Conservation (phyloP, 2,888 invertebrate genomes). For the Drosophila mulleri region DNA sequence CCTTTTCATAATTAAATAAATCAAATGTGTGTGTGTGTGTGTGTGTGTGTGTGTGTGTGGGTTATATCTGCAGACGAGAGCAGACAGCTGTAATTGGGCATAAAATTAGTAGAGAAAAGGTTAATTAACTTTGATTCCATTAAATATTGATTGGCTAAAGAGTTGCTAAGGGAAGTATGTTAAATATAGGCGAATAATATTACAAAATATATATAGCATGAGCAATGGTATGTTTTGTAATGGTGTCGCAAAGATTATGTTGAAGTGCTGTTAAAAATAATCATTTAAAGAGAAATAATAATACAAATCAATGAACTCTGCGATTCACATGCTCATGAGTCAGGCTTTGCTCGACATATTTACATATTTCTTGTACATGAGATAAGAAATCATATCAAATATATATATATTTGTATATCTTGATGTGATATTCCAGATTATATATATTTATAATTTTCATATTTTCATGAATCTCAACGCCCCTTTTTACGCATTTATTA, state of each 20-base stretch:
- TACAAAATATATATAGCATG: neutral
- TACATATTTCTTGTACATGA: neutral
- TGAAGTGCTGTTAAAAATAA: neutral
- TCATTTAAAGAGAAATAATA: neutral
- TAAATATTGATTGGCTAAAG: neutral
- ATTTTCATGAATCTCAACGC: conserved; percentile 24
- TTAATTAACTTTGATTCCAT: conserved; percentile 7
- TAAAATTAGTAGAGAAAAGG: conserved; percentile 3
- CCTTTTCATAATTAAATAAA: conserved; percentile 40
- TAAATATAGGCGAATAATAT: neutral
- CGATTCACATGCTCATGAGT: neutral
- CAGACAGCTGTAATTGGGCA: conserved; percentile 6
- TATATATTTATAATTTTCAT: neutral
- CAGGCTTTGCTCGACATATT: neutral
- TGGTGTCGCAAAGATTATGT: neutral
- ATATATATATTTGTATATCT: neutral
- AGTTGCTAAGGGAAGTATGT: neutral
- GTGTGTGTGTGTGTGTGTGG: neutral
- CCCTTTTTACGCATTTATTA: conserved; percentile 33
- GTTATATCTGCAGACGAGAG: neutral
- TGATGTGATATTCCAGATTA: neutral
- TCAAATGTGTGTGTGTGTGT: conserved; percentile 11
- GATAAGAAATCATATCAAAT: neutral
- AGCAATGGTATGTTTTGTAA: neutral
- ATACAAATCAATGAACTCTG: too few relatives aligned